Conservation (phyloP, 1,140 invertebrate species). For the Drosophila triauraria region DNA sequence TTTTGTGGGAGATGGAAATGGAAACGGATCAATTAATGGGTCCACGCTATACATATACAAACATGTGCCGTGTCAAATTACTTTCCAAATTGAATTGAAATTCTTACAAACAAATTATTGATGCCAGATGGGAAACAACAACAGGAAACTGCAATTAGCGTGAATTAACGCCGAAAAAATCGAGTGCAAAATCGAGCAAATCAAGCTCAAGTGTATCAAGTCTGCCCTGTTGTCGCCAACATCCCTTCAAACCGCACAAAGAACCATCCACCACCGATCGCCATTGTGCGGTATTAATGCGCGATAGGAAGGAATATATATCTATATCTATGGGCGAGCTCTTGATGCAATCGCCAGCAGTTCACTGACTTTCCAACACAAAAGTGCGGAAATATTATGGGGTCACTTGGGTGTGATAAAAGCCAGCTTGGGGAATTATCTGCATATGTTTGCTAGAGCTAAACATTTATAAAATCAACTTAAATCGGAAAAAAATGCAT, state of each 20-base stretch:
- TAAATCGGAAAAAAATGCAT: too few species aligned
- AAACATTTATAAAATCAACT: too few species aligned
- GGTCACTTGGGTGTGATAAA: slow-evolving; percentile 18
- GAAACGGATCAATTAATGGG: slow-evolving; percentile 64
- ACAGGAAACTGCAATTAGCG: slow-evolving; percentile 72
- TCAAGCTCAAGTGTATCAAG: neutral
- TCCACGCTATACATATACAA: neutral
- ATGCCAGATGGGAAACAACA: slow-evolving; percentile 16
- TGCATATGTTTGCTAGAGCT: neutral
- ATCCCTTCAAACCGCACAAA: neutral
- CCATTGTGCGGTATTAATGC: slow-evolving; percentile 12
- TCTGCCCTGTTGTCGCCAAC: neutral
- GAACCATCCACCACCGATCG: slow-evolving; percentile 8
- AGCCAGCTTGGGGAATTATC: neutral
- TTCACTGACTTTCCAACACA: slow-evolving; percentile 19
- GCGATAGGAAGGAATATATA: slow-evolving; percentile 11
- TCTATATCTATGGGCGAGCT: neutral
- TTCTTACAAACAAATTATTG: slow-evolving; percentile 62
- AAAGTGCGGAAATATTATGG: slow-evolving; percentile 26
- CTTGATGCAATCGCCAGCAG: slow-evolving; percentile 27
- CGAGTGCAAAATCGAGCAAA: slow-evolving; percentile 10
- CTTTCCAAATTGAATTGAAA: slow-evolving; percentile 68
- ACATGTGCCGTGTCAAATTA: slow-evolving; percentile 66
- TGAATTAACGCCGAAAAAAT: slow-evolving; percentile 27
- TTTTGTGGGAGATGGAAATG: slow-evolving; percentile 37